phyloP scores from a whole-genome alignment of 2,888 invertebrate genomes.

The Patella depressa region DNA sequence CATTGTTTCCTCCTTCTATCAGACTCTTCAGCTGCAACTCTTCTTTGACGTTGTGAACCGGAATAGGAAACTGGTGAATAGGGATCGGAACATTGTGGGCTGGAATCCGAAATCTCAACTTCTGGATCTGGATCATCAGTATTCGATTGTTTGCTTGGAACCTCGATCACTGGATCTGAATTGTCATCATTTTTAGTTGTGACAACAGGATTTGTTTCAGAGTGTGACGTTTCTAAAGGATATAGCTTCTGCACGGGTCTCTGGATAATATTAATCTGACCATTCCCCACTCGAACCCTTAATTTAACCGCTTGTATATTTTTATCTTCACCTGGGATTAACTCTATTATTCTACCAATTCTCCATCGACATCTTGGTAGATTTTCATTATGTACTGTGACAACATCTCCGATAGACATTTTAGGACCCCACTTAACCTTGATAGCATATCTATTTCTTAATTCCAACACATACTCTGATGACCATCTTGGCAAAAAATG shows the following conservation, averaged over 20 bases:
- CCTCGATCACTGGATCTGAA: too few species aligned
- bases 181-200: not conserved
- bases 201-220: not conserved
- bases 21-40: too few species aligned
- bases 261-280: not conserved
- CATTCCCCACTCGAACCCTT: not conserved
- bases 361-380: slow-evolving; percentile 3
- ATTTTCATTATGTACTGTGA: not conserved
- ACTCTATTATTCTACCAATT: not conserved
- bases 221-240: not conserved
- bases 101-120: too few species aligned
- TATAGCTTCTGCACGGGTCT: not conserved
- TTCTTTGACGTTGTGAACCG: too few species aligned
- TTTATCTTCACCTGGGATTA: not conserved
- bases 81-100: too few species aligned
- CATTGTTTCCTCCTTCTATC: too few species aligned
- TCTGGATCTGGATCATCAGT: too few species aligned
- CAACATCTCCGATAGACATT: not conserved
- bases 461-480: not conserved
- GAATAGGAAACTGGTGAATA: too few species aligned
- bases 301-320: not conserved
- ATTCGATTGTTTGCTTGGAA: too few species aligned
- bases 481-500: slow-evolving; percentile 2
- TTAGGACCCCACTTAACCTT: not conserved
- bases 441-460: not conserved